Conservation (phyloP, 2,888 invertebrate species). For the Oithona nana region DNA sequence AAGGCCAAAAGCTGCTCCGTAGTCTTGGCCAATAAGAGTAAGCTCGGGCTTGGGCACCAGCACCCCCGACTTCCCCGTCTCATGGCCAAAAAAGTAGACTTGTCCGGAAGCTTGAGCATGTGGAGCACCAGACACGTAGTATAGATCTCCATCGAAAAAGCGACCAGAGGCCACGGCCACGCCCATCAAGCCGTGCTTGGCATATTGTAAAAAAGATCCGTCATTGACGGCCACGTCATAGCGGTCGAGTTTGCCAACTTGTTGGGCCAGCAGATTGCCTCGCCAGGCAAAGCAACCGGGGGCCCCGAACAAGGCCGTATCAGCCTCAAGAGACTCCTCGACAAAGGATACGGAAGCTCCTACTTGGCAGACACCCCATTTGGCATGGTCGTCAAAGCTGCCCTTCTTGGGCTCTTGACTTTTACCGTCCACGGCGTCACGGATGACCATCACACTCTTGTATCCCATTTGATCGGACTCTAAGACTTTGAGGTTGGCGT, state of each 20-base stretch:
- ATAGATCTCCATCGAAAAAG: not conserved
- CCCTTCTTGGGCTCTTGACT: not conserved
- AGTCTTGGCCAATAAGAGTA: slow-evolving; percentile 65
- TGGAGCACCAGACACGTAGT: slow-evolving; percentile 72
- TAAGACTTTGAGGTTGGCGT: slow-evolving; percentile 35
- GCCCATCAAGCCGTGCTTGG: slow-evolving; percentile 14
- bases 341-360: slow-evolving; percentile 69
- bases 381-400: slow-evolving; percentile 11
- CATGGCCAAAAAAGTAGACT: slow-evolving; percentile 37
- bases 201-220: not conserved
- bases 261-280: slow-evolving; percentile 40
- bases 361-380: slow-evolving; percentile 81
- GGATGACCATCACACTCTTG: not conserved
- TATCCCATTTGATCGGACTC: not conserved
- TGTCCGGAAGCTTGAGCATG: slow-evolving; percentile 58
- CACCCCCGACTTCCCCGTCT: not conserved
- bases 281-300: slow-evolving; percentile 18
- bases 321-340: slow-evolving; percentile 40
- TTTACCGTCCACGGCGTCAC: not conserved
- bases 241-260: not conserved
- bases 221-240: slow-evolving; percentile 1
- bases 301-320: slow-evolving; percentile 28
- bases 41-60: slow-evolving; percentile 36
- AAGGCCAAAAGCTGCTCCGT: slow-evolving; percentile 89
- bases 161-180: slow-evolving; percentile 10